A percentile compares a stretch with the other conserved stretches of the same genome.
These are phyloP conservation scores for Telmatochromis brichardi DNA, from an alignment of 2,113 vertebrate genomes.

Conservation along the genomic window DNA sequence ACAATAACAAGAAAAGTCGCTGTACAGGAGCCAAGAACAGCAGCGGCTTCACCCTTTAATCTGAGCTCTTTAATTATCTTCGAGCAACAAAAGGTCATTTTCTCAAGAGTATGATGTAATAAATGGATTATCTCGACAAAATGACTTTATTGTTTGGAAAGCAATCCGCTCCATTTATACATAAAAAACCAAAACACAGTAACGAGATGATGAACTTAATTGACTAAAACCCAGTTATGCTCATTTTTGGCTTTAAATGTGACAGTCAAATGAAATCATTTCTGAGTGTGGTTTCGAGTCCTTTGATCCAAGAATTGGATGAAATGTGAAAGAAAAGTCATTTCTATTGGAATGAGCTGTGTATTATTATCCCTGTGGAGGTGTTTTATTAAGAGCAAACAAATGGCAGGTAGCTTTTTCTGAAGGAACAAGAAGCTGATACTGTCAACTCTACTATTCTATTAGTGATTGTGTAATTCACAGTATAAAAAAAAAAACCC, in stretches of 20 bases:
- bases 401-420: neutral
- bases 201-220: neutral
- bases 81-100: neutral
- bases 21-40: neutral
- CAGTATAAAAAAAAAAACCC: neutral
- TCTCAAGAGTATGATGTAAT: neutral
- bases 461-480: neutral
- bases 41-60: neutral
- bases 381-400: neutral
- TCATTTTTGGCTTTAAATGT: neutral
- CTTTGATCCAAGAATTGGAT: neutral
- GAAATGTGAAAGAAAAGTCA: neutral
- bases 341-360: neutral
- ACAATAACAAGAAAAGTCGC: neutral
- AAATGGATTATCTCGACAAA: neutral
- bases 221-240: neutral
- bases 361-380: neutral
- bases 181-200: neutral
- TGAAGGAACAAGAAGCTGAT: neutral
- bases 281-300: fast-evolving
- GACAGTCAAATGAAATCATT: neutral
- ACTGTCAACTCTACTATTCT: fast-evolving
- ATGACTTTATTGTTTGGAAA: neutral
- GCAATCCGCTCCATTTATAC: neutral
- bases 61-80: neutral